A percentile compares a stretch with the other conserved stretches of the same genome.
phyloP scores from a whole-genome alignment of 2,113 vertebrate species.

The Eptatretus burgeri region DNA sequence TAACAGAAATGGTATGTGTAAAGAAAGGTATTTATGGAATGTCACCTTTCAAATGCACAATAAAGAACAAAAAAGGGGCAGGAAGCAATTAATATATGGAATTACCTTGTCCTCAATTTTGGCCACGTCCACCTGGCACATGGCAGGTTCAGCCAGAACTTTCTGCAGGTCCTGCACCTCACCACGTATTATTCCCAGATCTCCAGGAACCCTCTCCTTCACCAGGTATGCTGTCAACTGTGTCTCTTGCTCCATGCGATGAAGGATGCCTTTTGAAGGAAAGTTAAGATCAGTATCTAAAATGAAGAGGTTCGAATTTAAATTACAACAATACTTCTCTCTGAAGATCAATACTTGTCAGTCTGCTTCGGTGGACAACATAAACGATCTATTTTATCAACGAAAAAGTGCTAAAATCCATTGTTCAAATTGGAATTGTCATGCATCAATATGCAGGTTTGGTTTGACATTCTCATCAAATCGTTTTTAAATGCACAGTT shows the following conservation, averaged over 20 bases:
- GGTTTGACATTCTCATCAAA: too few relatives aligned
- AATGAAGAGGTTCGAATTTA: too few relatives aligned
- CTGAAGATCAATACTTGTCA: too few relatives aligned
- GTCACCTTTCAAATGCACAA: conserved; percentile 11
- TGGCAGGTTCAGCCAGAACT: conserved; percentile 49
- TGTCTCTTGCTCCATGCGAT: conserved; percentile 67
- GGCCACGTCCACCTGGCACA: conserved; percentile 45
- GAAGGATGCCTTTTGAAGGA: conserved; percentile 41
- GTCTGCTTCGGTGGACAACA: too few relatives aligned
- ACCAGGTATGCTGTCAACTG: conserved; percentile 76
- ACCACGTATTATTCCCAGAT: conserved; percentile 41
- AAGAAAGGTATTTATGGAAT: background rate
- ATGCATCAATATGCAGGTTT: too few relatives aligned
- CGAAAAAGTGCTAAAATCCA: too few relatives aligned
- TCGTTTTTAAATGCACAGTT: too few relatives aligned
- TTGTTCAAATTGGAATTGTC: too few relatives aligned
- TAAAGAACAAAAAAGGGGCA: background rate
- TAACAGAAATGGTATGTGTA: conserved; percentile 9
- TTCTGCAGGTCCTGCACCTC: conserved; percentile 44
- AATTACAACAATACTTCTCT: too few relatives aligned
- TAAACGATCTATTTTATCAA: too few relatives aligned
- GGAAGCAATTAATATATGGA: background rate
- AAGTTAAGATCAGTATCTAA: conserved; percentile 7
- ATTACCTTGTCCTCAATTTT: conserved; percentile 47
- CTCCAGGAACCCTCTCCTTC: conserved; percentile 56